Base-by-base conservation (phyloP, 2,113 vertebrate genomes). In the Podarcis raffonei region DNA sequence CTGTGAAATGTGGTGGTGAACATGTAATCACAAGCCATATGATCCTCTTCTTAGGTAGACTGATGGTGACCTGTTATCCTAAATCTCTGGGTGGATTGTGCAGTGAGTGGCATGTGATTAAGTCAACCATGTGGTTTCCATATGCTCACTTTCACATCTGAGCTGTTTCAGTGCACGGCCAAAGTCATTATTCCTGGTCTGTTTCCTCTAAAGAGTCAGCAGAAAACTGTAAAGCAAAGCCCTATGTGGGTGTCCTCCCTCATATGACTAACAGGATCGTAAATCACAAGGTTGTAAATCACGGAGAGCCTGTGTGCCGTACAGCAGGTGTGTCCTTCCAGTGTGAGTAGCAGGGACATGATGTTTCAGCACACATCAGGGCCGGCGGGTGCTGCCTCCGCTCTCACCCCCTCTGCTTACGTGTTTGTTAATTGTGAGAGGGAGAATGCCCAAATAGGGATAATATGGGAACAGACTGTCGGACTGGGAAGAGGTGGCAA, bases 41-140 rank as follows among this genome's bases (percentile, higher is more conserved):
- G 42, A 80, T 35, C 79, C 42, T 69, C 57, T 57, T 57, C 15
- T 68, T 79, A 79, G 75, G 59, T 69, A 5, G 16, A 68, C 23
- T 3, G 22, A 27, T 18, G 80, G 85, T 37, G 23, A 69, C 77
- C 27, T 18, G 42, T 86, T 69, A 83, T n/a, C 65, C 32, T 37
- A 66, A 78, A 77, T 66, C 59, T 77, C 48, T 76, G 59, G 74
- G 30, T 66, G 30, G 62, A 86, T 87, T 79, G 69, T 35, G 20
- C 30, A 53, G 30, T 8, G n/a, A 80, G n/a, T 53, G 42, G 11
- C 18, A 35, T 69, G 30, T 53, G 65, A 80, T 87, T 79, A 79
- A 53, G 65, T 39, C 37, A 87, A 80, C 25, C 85, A 48, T 80
- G 76, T 53, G 77, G 57, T 80, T 87, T 69, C 77, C 76, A 87